These are phyloP conservation scores for Pangasius krempfi DNA, from an alignment of 2,797 vertebrate genomes.

Conservation along the genomic window DNA sequence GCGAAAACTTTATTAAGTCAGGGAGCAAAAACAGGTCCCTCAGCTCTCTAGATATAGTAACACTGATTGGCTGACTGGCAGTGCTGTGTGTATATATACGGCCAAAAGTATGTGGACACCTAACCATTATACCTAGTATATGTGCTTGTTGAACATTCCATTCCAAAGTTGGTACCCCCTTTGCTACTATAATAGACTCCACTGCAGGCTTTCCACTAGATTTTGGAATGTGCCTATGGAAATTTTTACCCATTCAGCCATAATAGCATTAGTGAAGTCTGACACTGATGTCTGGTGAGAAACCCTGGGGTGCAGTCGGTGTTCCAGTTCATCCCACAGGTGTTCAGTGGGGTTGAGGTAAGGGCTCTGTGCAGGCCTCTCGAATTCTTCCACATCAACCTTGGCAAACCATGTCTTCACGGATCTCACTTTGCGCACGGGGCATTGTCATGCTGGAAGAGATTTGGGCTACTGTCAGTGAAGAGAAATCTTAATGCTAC, in stretches of 20 bases:
- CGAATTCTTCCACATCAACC: neutral
- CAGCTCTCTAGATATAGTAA: neutral
- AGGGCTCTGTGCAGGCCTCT: neutral
- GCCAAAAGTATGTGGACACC: neutral
- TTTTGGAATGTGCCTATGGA: neutral
- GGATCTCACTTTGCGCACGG: neutral
- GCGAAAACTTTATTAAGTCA: neutral
- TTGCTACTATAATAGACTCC: neutral
- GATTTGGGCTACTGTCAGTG: neutral
- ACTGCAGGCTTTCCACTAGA: neutral
- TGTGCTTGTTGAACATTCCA: neutral
- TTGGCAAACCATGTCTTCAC: neutral
- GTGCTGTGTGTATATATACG: neutral
- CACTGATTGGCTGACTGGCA: neutral
- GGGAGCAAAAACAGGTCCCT: neutral
- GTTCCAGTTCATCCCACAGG: neutral
- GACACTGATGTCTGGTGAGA: neutral
- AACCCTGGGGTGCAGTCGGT: neutral
- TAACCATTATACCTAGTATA: neutral
- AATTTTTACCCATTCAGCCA: neutral
- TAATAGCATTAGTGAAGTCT: neutral
- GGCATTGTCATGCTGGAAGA: neutral
- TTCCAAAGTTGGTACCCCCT: neutral
- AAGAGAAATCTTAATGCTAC: neutral
- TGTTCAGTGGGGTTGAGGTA: neutral